Conservation (phyloP, 2,888 invertebrate genomes). For the Sarcophaga carnaria region DNA sequence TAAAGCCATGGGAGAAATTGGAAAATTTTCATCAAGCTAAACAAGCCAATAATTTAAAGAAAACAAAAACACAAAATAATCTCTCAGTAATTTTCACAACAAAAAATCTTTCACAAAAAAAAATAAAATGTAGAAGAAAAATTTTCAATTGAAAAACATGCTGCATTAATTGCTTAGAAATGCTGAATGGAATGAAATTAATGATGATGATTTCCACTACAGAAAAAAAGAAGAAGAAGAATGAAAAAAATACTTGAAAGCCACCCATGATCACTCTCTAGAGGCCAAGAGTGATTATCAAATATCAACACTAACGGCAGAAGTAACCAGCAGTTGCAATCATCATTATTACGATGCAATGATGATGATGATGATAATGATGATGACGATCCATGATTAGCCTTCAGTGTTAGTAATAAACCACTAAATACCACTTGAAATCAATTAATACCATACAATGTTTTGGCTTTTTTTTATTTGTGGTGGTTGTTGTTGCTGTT, state of each 20-base stretch:
- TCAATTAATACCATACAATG: slow-evolving; percentile 56
- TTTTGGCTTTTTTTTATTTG: slow-evolving; percentile 10
- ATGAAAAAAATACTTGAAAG: slow-evolving; percentile 30
- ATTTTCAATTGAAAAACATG: not conserved
- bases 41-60: not conserved
- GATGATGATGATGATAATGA: not conserved
- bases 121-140: slow-evolving; percentile 18
- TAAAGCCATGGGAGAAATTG: slow-evolving; percentile 39
- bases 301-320: slow-evolving; percentile 10
- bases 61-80: slow-evolving; percentile 27
- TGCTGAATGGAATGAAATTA: not conserved
- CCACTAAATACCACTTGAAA: slow-evolving; percentile 50
- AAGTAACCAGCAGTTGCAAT: not conserved
- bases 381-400: not conserved
- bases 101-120: not conserved
- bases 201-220: slow-evolving; percentile 3
- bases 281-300: slow-evolving; percentile 27
- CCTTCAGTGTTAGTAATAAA: not conserved
- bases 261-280: slow-evolving; percentile 50
- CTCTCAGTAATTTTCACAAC: slow-evolving; percentile 39
- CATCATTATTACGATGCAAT: not conserved
- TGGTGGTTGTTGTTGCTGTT: too few species aligned
- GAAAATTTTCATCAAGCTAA: not conserved
- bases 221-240: not conserved
- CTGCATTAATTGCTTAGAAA: not conserved